phyloP scores from a whole-genome alignment of 2,797 vertebrate species.

The Pteronotus mesoamericanus region DNA sequence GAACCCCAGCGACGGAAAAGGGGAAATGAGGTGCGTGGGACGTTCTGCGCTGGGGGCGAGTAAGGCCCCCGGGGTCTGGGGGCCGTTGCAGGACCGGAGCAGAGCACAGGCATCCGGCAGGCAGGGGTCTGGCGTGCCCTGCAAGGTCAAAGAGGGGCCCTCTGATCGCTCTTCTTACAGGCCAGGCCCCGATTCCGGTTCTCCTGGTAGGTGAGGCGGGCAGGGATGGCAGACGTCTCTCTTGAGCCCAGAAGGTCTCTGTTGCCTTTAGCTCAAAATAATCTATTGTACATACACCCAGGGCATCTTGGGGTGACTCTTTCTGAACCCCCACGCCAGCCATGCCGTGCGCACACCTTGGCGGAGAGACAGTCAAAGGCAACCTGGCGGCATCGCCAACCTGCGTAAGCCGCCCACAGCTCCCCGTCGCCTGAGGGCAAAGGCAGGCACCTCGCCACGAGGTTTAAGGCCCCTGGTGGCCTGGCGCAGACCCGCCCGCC shows the following conservation, averaged over 20 bases:
- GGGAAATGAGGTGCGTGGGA: accelerated
- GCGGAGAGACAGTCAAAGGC: background rate
- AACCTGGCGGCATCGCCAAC: background rate
- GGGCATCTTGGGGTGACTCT: background rate
- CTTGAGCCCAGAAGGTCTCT: background rate
- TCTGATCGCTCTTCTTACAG: background rate
- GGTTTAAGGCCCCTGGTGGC: background rate
- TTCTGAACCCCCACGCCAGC: background rate
- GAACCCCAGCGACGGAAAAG: background rate
- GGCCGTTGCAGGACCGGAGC: background rate
- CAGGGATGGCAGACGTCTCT: background rate
- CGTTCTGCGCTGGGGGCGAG: too few species aligned
- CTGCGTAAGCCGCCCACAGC: background rate
- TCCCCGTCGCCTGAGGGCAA: background rate
- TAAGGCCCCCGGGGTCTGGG: background rate
- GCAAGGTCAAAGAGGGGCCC: background rate
- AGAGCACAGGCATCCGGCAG: background rate
- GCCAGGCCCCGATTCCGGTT: background rate
- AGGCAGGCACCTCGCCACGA: background rate
- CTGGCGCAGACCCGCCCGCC: background rate
- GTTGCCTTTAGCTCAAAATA: background rate
- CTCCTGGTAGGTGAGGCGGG: background rate
- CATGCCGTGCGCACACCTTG: background rate
- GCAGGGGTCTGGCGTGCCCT: too few species aligned
- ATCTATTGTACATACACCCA: background rate